Evolutionary conservation across 2,888 invertebrate genomes (phyloP).

Genomic region (Drosophila prostipennis): DNA sequence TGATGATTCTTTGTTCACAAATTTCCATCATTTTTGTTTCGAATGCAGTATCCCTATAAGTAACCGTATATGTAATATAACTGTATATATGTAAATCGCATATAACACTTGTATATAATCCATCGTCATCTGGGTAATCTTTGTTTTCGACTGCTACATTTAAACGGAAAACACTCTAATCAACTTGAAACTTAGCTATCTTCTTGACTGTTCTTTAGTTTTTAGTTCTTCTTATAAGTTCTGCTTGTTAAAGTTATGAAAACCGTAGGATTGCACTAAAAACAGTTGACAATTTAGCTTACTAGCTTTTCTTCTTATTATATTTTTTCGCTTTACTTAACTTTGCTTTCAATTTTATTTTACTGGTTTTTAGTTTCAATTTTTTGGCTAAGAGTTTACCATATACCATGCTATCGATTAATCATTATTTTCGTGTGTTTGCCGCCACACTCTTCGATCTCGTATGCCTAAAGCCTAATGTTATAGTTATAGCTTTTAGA

Average conservation of each 20-base stretch:
- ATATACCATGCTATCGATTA: conserved; percentile 37
- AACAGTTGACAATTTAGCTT: conserved; percentile 67
- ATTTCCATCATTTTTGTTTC: conserved; percentile 66
- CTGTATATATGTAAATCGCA: conserved; percentile 59
- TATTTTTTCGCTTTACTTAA: conserved; percentile 1
- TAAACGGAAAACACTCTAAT: conserved; percentile 74
- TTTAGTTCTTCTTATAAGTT: conserved; percentile 23
- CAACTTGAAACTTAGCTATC: conserved; percentile 53
- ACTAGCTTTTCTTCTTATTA: conserved; percentile 14
- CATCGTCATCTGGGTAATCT: conserved; percentile 20
- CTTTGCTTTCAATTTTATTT: conserved; percentile 2
- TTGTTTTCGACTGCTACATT: conserved; percentile 31
- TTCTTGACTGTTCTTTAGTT: conserved; percentile 16
- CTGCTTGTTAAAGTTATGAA: conserved; percentile 71
- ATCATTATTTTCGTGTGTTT: conserved; percentile 30
- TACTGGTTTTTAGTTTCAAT: not conserved
- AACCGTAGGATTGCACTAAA: conserved; percentile 79
- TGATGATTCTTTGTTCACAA: conserved; percentile 78
- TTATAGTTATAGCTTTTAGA: conserved; percentile 38
- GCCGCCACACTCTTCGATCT: conserved; percentile 1
- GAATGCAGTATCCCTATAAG: conserved; percentile 49
- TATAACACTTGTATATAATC: conserved; percentile 61
- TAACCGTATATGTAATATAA: conserved; percentile 51
- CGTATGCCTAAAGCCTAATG: conserved; percentile 45
- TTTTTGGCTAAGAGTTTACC: conserved; percentile 23